A percentile compares a stretch with the other conserved stretches of the same genome.
These are phyloP conservation scores for Osedax fenrisi DNA, from an alignment of 2,888 invertebrate genomes.

Conservation along the genomic window DNA sequence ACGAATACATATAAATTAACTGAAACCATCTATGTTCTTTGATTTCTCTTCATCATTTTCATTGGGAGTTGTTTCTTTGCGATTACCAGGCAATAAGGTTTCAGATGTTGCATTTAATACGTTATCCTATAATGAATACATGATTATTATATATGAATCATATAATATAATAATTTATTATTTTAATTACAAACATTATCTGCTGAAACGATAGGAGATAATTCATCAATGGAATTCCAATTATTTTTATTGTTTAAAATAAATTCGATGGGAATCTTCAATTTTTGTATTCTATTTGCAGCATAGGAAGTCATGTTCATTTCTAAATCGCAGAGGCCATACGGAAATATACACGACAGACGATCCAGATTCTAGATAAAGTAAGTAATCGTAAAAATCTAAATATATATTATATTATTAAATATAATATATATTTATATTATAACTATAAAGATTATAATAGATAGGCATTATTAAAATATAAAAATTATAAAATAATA, in stretches of 20 bases:
- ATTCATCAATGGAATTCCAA: neutral
- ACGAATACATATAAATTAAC: neutral
- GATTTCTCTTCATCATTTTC: neutral
- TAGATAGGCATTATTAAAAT: no score
- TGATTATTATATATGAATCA: neutral
- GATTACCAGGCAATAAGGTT: neutral
- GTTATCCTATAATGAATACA: no score
- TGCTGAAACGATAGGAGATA: neutral
- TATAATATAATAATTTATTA: neutral
- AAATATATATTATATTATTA: no score
- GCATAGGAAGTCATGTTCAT: slow-evolving; percentile 66
- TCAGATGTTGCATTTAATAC: neutral
- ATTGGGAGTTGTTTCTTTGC: neutral
- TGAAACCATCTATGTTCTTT: neutral
- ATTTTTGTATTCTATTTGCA: slow-evolving; percentile 66
- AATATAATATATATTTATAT: no score
- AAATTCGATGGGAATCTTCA: slow-evolving; percentile 51
- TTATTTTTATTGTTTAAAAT: neutral
- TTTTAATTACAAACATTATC: neutral
- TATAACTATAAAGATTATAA: no score
- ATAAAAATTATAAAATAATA: no score
- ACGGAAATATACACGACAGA: no score
- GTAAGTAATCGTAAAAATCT: no score
- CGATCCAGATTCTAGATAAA: no score
- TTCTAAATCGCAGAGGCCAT: slow-evolving; percentile 58